A percentile compares a stretch with the other conserved stretches of the same genome.
Conservation (phyloP, 2,113 vertebrate genomes). For the Casuarius casuarius region DNA sequence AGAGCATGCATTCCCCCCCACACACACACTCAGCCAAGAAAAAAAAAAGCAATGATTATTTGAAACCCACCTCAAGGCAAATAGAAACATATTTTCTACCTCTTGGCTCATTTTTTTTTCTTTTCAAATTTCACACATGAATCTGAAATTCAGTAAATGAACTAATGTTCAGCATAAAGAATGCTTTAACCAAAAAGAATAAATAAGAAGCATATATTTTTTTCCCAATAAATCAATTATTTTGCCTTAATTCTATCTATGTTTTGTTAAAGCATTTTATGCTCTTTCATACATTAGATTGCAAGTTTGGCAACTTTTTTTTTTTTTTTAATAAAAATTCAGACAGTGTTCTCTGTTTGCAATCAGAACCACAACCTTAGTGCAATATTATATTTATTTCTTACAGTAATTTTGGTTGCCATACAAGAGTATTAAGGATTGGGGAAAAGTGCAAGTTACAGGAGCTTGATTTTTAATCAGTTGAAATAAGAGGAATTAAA, state of each 20-base stretch:
- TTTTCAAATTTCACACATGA: neutral
- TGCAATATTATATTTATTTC: constrained; percentile 98
- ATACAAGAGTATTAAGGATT: constrained; percentile 91
- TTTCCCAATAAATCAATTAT: neutral
- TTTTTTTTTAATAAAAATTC: constrained; percentile 35
- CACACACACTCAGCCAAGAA: neutral
- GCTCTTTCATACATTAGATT: neutral
- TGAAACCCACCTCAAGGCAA: constrained; percentile 17
- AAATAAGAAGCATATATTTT: neutral
- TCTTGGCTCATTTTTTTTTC: neutral
- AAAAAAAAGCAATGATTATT: neutral
- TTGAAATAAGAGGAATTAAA: constrained; percentile 90
- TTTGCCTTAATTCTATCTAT: neutral
- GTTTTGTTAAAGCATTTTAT: constrained; percentile 30
- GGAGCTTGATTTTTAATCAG: constrained; percentile 86
- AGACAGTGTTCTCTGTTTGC: constrained; percentile 70
- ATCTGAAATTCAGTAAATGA: neutral
- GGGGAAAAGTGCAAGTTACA: constrained; percentile 90
- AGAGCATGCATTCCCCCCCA: neutral
- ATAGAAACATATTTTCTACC: neutral
- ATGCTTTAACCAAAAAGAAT: neutral
- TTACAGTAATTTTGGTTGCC: constrained; percentile 97
- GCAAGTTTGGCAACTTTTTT: constrained; percentile 45
- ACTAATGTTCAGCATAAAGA: neutral
- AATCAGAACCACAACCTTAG: constrained; percentile 85